Conservation (phyloP, 2,888 invertebrate genomes). For the Aleiodes leptofemur region DNA sequence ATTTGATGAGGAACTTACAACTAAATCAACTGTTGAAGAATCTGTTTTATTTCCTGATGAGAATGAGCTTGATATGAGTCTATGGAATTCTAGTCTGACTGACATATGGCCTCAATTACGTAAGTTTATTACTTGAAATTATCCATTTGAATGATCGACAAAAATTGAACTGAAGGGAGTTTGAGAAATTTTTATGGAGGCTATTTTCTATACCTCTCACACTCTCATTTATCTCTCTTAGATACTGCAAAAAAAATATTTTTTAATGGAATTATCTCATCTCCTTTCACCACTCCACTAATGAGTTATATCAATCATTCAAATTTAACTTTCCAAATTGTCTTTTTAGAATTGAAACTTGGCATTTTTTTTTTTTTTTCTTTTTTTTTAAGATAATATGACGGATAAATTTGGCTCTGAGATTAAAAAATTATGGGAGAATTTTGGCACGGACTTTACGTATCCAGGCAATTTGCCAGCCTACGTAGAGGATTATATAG, state of each 20-base stretch:
- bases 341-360: not conserved
- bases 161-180: no score
- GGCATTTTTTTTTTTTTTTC: slow-evolving; percentile 31
- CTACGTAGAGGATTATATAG: slow-evolving; percentile 85
- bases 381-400: slow-evolving; percentile 80
- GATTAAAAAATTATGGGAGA: slow-evolving; percentile 83
- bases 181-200: no score
- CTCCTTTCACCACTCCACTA: no score
- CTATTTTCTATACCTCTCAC: no score
- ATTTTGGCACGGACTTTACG: slow-evolving; percentile 82
- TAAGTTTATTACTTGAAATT: slow-evolving; percentile 76
- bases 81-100: slow-evolving; percentile 87
- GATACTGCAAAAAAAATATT: not conserved
- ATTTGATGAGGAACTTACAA: slow-evolving; percentile 63
- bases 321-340: not conserved
- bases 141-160: no score
- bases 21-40: slow-evolving; percentile 77
- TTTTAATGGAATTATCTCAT: no score
- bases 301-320: not conserved
- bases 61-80: slow-evolving; percentile 83
- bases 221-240: not conserved
- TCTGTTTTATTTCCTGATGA: slow-evolving; percentile 84
- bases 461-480: slow-evolving; percentile 83
- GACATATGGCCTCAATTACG: slow-evolving; percentile 90
- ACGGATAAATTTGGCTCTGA: slow-evolving; percentile 84